Conservation (phyloP, 1,140 invertebrate species). For the Antheraea mylitta region DNA sequence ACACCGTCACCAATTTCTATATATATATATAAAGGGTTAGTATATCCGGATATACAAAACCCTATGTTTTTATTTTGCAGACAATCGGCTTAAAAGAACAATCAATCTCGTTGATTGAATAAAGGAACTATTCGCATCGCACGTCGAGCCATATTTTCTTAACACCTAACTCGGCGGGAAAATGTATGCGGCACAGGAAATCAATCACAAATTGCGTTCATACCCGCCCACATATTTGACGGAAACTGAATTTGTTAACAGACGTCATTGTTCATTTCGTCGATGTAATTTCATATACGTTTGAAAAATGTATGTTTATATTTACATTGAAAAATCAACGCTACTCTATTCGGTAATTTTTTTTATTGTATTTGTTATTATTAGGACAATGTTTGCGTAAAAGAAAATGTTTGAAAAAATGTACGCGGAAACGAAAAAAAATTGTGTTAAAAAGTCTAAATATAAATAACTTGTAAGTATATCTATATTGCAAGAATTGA, state of each 20-base stretch:
- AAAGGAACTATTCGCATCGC: slow-evolving; percentile 35
- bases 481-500: too few species aligned
- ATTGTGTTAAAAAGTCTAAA: too few species aligned
- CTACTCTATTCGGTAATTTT: too few species aligned
- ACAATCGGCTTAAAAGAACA: slow-evolving; percentile 10
- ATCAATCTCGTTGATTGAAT: slow-evolving; percentile 38
- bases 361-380: too few species aligned
- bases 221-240: slow-evolving; percentile 36
- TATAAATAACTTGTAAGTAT: too few species aligned
- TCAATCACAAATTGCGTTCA: slow-evolving; percentile 57
- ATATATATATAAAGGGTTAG: neutral
- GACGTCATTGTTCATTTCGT: slow-evolving; percentile 31
- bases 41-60: neutral
- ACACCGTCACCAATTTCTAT: too few species aligned
- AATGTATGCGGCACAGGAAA: slow-evolving; percentile 47
- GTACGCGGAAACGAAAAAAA: too few species aligned
- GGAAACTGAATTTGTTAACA: slow-evolving; percentile 53
- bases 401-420: too few species aligned
- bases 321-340: too few species aligned
- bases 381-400: too few species aligned
- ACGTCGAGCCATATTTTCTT: slow-evolving; percentile 21
- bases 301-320: neutral
- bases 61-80: neutral
- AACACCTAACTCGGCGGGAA: slow-evolving; percentile 31
- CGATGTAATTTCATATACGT: neutral